Percentiles rank a stretch among this genome's conserved stretches.
Evolutionary conservation across 2,113 vertebrate species (phyloP).

Genomic region (Numida meleagris): DNA sequence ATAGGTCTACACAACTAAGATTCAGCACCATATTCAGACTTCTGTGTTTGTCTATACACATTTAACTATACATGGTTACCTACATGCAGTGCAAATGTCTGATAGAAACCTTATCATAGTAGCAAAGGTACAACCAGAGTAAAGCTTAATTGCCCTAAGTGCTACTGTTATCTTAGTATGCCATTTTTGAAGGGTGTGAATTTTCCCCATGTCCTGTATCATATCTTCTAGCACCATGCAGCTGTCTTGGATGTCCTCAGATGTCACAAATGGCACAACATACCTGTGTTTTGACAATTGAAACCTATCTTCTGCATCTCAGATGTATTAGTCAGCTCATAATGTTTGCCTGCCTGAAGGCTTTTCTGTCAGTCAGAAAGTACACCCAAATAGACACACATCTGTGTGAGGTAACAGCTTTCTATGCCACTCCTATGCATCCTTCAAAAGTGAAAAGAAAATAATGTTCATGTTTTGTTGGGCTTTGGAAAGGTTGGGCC

Average conservation of each 20-base stretch:
- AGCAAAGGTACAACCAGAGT: not conserved
- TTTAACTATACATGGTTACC: not conserved
- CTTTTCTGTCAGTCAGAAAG: not conserved
- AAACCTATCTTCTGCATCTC: not conserved
- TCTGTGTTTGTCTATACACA: not conserved
- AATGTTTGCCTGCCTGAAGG: not conserved
- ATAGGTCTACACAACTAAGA: not conserved
- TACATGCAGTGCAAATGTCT: not conserved
- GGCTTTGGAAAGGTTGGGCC: not conserved
- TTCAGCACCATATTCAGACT: not conserved
- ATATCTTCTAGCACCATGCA: not conserved
- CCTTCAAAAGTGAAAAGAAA: not conserved
- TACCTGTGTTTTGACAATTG: not conserved
- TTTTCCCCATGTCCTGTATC: not conserved
- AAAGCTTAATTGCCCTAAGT: not conserved
- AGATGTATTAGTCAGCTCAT: not conserved
- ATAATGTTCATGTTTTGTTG: not conserved
- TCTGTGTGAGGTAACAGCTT: not conserved
- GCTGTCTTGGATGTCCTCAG: not conserved
- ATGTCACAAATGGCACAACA: not conserved
- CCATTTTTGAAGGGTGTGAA: not conserved
- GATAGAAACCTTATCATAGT: not conserved
- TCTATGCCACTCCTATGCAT: not conserved
- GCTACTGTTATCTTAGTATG: not conserved
- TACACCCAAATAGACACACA: not conserved